These are phyloP conservation scores for Malurus elegans DNA, from an alignment of 2,113 vertebrate genomes.

Conservation along the genomic window DNA sequence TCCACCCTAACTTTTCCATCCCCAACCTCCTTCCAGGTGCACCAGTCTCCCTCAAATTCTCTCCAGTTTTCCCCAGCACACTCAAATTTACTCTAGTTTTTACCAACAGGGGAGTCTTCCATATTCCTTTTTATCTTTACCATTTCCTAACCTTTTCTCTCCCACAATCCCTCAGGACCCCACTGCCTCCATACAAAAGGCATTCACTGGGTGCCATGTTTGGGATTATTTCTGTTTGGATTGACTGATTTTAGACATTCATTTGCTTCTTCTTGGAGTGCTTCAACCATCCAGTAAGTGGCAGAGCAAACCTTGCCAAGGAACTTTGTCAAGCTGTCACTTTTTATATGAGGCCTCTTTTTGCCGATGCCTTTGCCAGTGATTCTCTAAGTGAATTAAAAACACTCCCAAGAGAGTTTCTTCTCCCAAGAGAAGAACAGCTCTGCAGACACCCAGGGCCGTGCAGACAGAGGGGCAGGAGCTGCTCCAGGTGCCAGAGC, in stretches of 20 bases:
- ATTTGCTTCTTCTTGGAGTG: neutral
- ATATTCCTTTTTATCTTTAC: neutral
- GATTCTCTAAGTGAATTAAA: neutral
- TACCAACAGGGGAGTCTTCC: neutral
- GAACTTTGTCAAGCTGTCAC: neutral
- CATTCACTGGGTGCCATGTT: too few species aligned
- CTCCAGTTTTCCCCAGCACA: too few species aligned
- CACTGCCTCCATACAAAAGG: too few species aligned
- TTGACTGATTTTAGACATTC: neutral
- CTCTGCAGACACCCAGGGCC: neutral
- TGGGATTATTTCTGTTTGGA: neutral
- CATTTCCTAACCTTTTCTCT: neutral
- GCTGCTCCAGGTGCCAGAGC: neutral
- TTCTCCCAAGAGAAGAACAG: neutral
- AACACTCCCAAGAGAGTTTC: too few species aligned
- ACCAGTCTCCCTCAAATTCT: too few species aligned
- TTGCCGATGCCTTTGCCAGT: neutral
- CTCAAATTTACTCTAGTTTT: too few species aligned
- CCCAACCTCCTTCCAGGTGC: too few species aligned
- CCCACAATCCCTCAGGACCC: neutral
- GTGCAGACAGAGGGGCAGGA: neutral
- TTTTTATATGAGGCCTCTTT: neutral
- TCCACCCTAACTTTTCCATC: too few species aligned
- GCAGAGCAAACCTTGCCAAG: neutral
- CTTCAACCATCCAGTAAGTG: neutral